phyloP scores from a whole-genome alignment of 1,140 invertebrate genomes.

The Leptinotarsa texana region DNA sequence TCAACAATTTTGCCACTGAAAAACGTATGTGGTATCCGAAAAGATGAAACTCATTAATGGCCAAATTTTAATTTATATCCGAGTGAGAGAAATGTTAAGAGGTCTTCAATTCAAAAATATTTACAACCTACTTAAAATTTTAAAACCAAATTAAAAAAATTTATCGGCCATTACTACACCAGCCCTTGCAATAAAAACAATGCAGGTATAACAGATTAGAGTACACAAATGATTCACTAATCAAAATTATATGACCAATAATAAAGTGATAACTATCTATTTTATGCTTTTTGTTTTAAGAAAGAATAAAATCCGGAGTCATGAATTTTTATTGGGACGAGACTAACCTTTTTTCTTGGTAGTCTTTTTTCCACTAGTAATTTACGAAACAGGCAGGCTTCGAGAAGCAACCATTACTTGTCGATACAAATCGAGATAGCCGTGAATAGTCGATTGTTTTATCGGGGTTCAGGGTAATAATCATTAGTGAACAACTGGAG shows the following conservation, averaged over 20 bases:
- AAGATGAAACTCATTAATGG: background rate
- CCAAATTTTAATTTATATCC: constrained; percentile 3
- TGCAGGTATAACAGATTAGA: constrained; percentile 23
- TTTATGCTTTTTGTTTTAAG: constrained; percentile 28
- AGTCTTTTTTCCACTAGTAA: constrained; percentile 15
- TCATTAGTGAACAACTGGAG: constrained; percentile 39
- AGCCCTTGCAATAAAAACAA: constrained; percentile 29
- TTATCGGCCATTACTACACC: constrained; percentile 21
- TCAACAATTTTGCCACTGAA: background rate
- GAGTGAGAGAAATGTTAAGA: background rate
- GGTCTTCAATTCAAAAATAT: constrained; percentile 18
- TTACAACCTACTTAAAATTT: constrained; percentile 23
- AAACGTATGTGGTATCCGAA: background rate
- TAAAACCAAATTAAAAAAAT: constrained; percentile 29
- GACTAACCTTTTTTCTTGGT: constrained; percentile 27
- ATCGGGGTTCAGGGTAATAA: constrained; percentile 39
- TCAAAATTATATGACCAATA: constrained; percentile 31
- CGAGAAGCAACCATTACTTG: constrained; percentile 37
- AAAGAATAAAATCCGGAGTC: constrained; percentile 33
- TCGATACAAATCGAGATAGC: constrained; percentile 42
- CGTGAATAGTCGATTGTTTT: constrained; percentile 38
- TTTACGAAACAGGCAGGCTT: constrained; percentile 33
- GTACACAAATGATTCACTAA: constrained; percentile 29
- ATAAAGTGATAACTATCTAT: constrained; percentile 33
- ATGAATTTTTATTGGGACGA: constrained; percentile 39